Percentiles rank a stretch among this genome's conserved stretches.
These are phyloP conservation scores for Nomada flava DNA, from an alignment of 2,888 invertebrate genomes.

Conservation along the genomic window DNA sequence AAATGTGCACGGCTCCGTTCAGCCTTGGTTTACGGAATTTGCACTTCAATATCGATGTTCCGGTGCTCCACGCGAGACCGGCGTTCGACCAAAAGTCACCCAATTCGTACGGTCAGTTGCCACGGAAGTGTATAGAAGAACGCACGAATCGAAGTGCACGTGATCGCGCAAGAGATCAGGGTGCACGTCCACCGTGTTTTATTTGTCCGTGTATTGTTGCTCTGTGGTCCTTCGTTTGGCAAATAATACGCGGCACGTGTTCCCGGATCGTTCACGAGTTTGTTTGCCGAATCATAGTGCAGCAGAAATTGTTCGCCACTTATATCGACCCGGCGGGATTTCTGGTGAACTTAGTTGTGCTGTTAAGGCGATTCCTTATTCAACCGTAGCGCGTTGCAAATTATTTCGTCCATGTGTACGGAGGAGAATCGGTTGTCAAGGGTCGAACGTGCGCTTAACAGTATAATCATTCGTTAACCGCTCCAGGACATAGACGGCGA, in stretches of 20 bases:
- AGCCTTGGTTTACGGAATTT: constrained; percentile 55
- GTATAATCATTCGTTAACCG: constrained; percentile 38
- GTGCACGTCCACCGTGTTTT: background rate
- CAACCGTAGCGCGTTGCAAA: constrained; percentile 15
- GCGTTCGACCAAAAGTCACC: constrained; percentile 30
- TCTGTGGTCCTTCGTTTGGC: background rate
- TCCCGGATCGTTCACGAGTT: background rate
- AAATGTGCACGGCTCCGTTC: constrained; percentile 53
- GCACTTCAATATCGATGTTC: constrained; percentile 52
- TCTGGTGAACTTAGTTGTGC: background rate
- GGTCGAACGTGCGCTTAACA: constrained; percentile 28
- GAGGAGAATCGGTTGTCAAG: background rate
- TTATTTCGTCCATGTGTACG: constrained; percentile 7
- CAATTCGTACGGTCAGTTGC: constrained; percentile 7
- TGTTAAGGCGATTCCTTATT: background rate
- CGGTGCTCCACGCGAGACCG: background rate
- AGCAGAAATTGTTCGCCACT: too few relatives aligned
- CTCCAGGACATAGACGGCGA: constrained; percentile 3
- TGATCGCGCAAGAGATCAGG: background rate
- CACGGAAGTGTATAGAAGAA: constrained; percentile 6
- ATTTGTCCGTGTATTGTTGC: background rate
- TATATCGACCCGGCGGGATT: background rate
- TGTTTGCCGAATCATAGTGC: too few relatives aligned
- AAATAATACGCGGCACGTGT: constrained; percentile 5
- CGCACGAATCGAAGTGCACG: background rate